Base-by-base conservation (phyloP, 2,113 vertebrate genomes). In the Pogona vitticeps region DNA sequence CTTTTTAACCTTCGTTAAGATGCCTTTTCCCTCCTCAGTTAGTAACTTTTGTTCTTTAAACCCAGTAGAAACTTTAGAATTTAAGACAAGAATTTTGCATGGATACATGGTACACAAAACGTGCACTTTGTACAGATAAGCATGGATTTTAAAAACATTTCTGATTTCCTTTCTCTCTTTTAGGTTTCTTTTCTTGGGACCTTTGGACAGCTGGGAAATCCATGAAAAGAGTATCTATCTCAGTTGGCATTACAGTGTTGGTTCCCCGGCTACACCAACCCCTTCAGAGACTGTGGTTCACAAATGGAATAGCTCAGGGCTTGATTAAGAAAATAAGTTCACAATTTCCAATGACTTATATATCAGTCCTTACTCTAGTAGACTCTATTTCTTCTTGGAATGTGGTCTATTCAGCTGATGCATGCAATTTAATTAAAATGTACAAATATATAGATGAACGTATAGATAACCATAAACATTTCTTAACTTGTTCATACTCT, bases 171-270 rank as follows among this genome's bases (percentile, higher is more conserved):
- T 80, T 88, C 92, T 92, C 26, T 94, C 52, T 95, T 94, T 92
- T 86, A 96, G 96, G 93, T 77, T 86, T 91, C 87, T 89, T 95
- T 95, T 92, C 93, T 94, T 90, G 94, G 90, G 90, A 88, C 83
- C 78, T 38, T 83, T 95, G 94, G 87, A 90, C 93, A 90, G 38
- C 56, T 92, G 90, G 92, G 87, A 93, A 86, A 93, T 81, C 82
- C 88, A 92, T 86, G 86, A 88, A 91, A 83, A 5, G 15, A 84
- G 21, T 67, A 71, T n/a, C 59, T 67, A 71, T n/a, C 59, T 89
- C 85, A 89, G 76, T 83, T 93, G 91, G 87, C 86, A 91, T 87
- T 89, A 87, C 40, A 76, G 72, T 14, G 14, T 26, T 42, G 85
- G 7, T 58, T 82, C 58, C 40, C 59, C 23, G 23, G 2, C 82